phyloP scores from a whole-genome alignment of 2,797 vertebrate species.

The Iguana delicatissima region DNA sequence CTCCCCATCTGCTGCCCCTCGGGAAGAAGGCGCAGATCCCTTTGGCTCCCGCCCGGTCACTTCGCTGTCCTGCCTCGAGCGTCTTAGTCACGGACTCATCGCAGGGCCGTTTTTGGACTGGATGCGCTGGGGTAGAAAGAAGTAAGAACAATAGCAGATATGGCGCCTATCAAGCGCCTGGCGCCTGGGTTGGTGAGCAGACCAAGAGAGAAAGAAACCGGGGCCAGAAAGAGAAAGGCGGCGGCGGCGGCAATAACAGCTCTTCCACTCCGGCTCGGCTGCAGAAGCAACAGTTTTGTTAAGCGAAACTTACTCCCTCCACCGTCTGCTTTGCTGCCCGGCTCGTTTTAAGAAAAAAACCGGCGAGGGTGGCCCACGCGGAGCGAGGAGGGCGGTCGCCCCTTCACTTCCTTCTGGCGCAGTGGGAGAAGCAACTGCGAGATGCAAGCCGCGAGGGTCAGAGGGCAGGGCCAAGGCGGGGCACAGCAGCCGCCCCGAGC shows the following conservation, averaged over 20 bases:
- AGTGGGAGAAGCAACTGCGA: background rate
- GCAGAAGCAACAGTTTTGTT: background rate
- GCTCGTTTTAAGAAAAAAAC: no score
- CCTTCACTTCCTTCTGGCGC: no score
- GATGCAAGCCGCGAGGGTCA: background rate
- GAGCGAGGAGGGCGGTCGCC: no score
- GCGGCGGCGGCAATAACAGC: background rate
- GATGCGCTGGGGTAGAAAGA: background rate
- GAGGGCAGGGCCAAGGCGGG: no score
- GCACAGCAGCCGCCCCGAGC: accelerated
- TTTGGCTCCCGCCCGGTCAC: background rate
- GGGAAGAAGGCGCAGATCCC: no score
- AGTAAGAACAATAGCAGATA: background rate
- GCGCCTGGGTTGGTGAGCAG: no score
- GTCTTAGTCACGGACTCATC: no score
- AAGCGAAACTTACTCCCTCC: background rate
- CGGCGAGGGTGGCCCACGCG: background rate
- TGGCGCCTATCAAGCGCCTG: background rate
- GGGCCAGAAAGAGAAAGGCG: no score
- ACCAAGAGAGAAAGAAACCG: background rate
- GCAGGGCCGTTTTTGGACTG: no score
- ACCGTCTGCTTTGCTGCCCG: background rate
- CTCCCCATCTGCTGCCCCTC: no score
- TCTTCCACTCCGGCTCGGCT: background rate
- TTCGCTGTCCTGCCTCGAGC: no score